Evolutionary conservation across 1,140 invertebrate species (phyloP), one percentile per base, ranked within the genome.

Genomic region (Reticulitermes speratus): DNA sequence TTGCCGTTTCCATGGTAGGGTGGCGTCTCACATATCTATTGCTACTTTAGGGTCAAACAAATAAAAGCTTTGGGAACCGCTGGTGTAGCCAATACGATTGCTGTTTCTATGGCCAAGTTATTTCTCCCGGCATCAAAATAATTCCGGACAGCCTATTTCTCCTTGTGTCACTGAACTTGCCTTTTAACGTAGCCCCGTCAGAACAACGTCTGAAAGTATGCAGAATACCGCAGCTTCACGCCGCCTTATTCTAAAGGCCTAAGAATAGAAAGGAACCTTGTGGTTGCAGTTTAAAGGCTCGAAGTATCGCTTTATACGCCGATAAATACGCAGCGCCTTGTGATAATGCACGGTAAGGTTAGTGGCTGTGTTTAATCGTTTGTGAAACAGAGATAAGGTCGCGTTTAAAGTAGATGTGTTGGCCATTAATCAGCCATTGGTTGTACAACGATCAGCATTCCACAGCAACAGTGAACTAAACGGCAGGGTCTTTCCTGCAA

Each of bases 301-400:
- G 25, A 30, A 30, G 65, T 75, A 75, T 75, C 65, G 25, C 14
- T 75, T 75, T 30, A 25, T 11, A 75, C 25, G 25, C 65, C 65
- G 65, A 75, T 75, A 75, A 75, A 75, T 30, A 75, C 65, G 7
- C 65, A 75, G n/a, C 65, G 25, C 52, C 65, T 75, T 75, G 25
- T 75, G 65, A 75, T 30, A 75, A 75, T 75, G 65, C n/a, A 14
- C 25, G 65, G 3, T 75, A 75, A 30, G 65, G n/a, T n/a, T 75
- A 75, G 65, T 75, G 65, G 65, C 65, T 25, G 65, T 75, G 65
- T 75, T 75, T 75, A 75, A 75, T 75, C 65, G 65, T 75, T 75
- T 30, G 65, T 75, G n/a, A 75, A 75, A n/a, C 65, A 75, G 65
- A 75, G 65, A 75, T 75, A 75, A 75, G 65, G n/a, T 25, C 9